Percentiles rank a stretch among this genome's conserved stretches.
These are phyloP conservation scores for Drosophila lutescens DNA, from an alignment of 2,888 invertebrate species.

Conservation along the genomic window DNA sequence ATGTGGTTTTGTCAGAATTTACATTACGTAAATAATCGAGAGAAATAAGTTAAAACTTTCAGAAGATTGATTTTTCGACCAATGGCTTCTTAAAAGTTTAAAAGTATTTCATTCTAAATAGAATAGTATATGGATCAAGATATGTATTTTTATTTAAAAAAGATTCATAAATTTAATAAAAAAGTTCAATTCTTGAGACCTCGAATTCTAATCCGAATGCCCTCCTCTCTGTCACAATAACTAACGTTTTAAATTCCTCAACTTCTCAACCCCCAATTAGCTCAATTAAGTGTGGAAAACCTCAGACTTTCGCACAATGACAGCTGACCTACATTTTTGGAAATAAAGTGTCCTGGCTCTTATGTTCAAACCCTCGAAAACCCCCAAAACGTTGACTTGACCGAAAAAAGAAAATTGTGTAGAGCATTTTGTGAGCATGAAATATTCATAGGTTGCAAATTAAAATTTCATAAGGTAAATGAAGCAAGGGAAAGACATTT, in stretches of 20 bases:
- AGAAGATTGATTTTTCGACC: not conserved
- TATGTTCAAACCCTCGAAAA: not conserved
- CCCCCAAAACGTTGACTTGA: slow-evolving; percentile 15
- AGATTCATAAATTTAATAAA: too few relatives aligned
- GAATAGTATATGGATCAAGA: too few relatives aligned
- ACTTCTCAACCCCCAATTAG: slow-evolving; percentile 37
- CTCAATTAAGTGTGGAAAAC: slow-evolving; percentile 43
- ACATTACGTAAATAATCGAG: not conserved
- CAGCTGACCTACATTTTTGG: slow-evolving; percentile 41
- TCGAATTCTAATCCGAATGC: not conserved
- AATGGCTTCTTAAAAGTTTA: too few relatives aligned
- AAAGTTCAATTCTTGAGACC: not conserved
- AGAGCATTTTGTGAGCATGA: slow-evolving; percentile 41
- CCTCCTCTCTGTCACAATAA: slow-evolving; percentile 18
- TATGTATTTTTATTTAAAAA: too few relatives aligned
- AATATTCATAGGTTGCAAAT: slow-evolving; percentile 55
- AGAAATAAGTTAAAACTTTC: not conserved
- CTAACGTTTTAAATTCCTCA: slow-evolving; percentile 9
- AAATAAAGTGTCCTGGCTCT: slow-evolving; percentile 27
- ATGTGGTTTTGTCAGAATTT: not conserved
- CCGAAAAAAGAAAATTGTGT: slow-evolving; percentile 48
- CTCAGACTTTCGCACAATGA: slow-evolving; percentile 24
- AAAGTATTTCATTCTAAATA: too few relatives aligned
- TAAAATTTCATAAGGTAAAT: slow-evolving; percentile 61
- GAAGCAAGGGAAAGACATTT: slow-evolving; percentile 68